Evolutionary conservation across 2,113 vertebrate species (phyloP).

Genomic region (Trematomus loennbergii): DNA sequence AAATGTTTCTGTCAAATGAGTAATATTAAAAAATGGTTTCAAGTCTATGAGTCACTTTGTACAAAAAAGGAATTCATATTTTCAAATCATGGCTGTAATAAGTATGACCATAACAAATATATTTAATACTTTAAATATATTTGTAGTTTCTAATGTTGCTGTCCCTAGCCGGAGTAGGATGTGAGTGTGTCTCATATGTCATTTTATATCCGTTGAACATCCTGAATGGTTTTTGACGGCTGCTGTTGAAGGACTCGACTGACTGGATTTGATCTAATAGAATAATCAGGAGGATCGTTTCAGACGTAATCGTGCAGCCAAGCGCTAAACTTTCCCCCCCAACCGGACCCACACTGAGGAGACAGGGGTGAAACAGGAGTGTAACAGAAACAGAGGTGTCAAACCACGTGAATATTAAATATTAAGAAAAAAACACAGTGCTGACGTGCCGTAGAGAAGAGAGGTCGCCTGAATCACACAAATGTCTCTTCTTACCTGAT

Average conservation of each 20-base stretch:
- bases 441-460: constrained; percentile 45
- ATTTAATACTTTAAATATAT: no score
- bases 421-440: constrained; percentile 17
- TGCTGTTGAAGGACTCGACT: neutral
- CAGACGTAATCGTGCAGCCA: constrained; percentile 48
- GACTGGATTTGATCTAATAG: neutral
- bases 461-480: constrained; percentile 14
- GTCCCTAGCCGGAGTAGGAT: no score
- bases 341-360: constrained; percentile 6
- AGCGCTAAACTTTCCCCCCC: constrained; percentile 20
- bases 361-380: constrained; percentile 16
- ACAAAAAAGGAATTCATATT: no score
- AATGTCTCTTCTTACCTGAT: constrained; percentile 76
- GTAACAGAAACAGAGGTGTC: neutral
- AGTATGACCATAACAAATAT: no score
- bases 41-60: no score
- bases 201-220: no score
- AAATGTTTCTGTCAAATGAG: no score
- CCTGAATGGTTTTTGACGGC: neutral
- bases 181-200: no score
- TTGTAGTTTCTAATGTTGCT: no score
- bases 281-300: constrained; percentile 20
- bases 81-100: no score
- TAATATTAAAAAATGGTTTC: no score
- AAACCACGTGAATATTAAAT: neutral